Evolutionary conservation across 1,140 invertebrate species (phyloP), one percentile per base, ranked within the genome.

Genomic region (Chrysopa pallens): DNA sequence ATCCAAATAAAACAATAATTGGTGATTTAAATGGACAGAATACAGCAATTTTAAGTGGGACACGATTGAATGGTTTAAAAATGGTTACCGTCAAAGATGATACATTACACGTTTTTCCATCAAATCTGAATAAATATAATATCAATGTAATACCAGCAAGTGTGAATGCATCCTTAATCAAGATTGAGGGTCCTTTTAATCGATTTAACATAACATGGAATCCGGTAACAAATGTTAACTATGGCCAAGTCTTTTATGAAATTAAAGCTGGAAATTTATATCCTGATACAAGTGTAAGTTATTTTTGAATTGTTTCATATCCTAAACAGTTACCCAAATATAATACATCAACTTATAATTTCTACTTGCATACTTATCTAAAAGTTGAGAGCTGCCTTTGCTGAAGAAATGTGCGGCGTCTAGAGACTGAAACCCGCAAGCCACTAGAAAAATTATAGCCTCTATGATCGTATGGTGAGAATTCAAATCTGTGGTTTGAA

Each of bases 171-270:
- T 61, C 65, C 1, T 74, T 74, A 0, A 72, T 91, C 31, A 58
- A 57, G 42, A 70, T 89, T 1, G 56, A 66, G 6, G 86, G 84
- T 0, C 72, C 66, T 6, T 85, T 74, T 70, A 63, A 81, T 33
- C 70, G 70, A 15, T 90, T 90, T 50, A 81, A 77, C 33, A 72
- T 93, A n/a, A 73, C 70, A 1, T 92, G 87, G 87, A 59, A 73
- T 8, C 73, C 78, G 0, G 72, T 81, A 0, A 60, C 59, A 0
- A 75, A 78, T 43, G 75, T 82, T 2, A 90, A 85, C 49, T 80
- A 84, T 51, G 84, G 83, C 17, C 70, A 70, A 8, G 74, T 93
- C 0, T 84, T 78, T 50, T 95, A 93, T 53, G 81, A 89, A 58
- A 69, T 90, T 15, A 78, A 75, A 52, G 68, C 89, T 35, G 65